These are phyloP conservation scores for Blennius ocellaris DNA, from an alignment of 2,113 vertebrate genomes.

Conservation along the genomic window DNA sequence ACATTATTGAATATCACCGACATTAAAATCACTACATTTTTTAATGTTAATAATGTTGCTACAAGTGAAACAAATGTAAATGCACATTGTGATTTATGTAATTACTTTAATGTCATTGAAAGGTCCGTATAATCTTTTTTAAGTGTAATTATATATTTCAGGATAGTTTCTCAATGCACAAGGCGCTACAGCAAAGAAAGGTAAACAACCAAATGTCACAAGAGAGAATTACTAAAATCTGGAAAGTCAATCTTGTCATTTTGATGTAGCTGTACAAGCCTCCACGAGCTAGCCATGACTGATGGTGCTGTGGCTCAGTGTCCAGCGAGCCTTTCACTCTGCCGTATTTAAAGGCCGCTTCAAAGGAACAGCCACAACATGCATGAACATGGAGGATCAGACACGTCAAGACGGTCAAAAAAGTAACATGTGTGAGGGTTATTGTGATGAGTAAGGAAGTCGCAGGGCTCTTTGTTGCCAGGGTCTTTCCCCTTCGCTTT, in stretches of 20 bases:
- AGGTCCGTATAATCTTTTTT: background rate
- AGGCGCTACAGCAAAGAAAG: conserved; percentile 25
- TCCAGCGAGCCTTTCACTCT: conserved; percentile 67
- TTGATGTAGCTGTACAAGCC: conserved; percentile 74
- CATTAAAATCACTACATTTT: no score
- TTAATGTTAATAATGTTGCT: no score
- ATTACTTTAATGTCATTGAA: conserved; percentile 10
- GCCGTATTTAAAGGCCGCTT: conserved; percentile 71
- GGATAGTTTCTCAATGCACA: conserved; percentile 6
- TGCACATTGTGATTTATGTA: background rate
- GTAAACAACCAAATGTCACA: conserved; percentile 74
- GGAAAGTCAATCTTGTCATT: conserved; percentile 79
- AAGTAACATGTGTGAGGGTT: conserved; percentile 46
- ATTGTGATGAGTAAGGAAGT: conserved; percentile 55
- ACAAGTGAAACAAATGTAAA: background rate
- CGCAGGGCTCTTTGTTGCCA: conserved; percentile 46
- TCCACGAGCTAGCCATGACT: conserved; percentile 71
- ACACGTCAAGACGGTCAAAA: conserved; percentile 24
- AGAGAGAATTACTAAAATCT: conserved; percentile 74
- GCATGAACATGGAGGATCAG: conserved; percentile 43
- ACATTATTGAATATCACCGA: no score
- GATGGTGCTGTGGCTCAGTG: conserved; percentile 65
- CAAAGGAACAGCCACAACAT: conserved; percentile 26
- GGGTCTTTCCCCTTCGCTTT: conserved; percentile 64
- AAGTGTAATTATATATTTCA: conserved; percentile 19